A percentile compares a stretch with the other conserved stretches of the same genome.
phyloP scores from a whole-genome alignment of 2,113 vertebrate species.

The Synodontis membranacea region DNA sequence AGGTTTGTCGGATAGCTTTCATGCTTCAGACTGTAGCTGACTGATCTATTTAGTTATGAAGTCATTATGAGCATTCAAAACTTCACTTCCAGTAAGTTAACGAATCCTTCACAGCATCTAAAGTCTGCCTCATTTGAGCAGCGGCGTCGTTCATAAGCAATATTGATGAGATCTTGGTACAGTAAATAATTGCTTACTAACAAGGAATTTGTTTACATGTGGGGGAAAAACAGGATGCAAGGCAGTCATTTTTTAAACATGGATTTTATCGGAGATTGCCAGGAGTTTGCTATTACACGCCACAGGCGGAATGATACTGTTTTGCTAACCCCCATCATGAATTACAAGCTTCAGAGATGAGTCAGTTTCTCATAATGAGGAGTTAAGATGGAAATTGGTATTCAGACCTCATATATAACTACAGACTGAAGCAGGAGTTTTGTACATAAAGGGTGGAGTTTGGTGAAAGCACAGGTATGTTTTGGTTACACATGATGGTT shows the following conservation, averaged over 20 bases:
- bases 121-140: neutral
- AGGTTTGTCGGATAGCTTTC: neutral
- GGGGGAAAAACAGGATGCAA: neutral
- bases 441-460: neutral
- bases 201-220: neutral
- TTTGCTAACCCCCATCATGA: neutral
- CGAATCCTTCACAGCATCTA: neutral
- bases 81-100: neutral
- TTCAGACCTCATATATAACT: neutral
- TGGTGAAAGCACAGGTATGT: neutral
- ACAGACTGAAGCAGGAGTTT: neutral
- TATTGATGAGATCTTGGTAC: neutral
- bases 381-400: neutral
- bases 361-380: neutral
- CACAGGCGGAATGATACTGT: neutral
- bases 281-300: neutral
- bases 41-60: neutral
- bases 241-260: neutral
- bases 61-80: constrained; percentile 3
- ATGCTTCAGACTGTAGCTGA: neutral
- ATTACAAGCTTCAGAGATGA: neutral
- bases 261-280: neutral
- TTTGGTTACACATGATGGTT: neutral
- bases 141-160: neutral
- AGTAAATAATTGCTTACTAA: constrained; percentile 9